Evolutionary conservation across 2,113 vertebrate species (phyloP).

Genomic region (Podocnemis expansa): DNA sequence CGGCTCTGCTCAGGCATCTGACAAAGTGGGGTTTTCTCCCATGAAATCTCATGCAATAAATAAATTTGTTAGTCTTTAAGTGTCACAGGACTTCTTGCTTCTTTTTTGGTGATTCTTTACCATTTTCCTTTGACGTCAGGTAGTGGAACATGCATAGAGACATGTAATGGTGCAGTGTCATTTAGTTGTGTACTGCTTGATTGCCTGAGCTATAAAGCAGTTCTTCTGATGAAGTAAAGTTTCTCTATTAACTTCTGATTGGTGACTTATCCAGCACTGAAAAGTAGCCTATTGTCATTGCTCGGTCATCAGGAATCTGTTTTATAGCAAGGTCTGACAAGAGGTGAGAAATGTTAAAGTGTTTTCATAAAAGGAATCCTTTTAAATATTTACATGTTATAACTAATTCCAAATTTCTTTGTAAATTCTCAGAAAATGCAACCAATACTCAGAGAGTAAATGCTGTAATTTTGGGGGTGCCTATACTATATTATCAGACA

Average conservation of each 20-base stretch:
- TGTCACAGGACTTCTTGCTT: too few species aligned
- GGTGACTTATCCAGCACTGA: not conserved
- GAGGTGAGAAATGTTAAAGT: not conserved
- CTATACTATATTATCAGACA: not conserved
- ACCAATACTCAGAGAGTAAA: not conserved
- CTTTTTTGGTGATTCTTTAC: not conserved
- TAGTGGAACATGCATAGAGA: not conserved
- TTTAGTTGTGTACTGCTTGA: not conserved
- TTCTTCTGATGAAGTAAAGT: not conserved
- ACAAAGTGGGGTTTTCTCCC: too few species aligned
- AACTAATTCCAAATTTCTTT: not conserved
- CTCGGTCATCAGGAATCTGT: not conserved
- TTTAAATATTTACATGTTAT: not conserved
- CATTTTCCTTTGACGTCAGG: not conserved
- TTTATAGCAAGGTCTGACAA: not conserved
- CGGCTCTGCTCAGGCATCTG: not conserved
- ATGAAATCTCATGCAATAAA: too few species aligned
- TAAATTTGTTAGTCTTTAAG: too few species aligned
- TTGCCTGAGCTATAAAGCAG: not conserved
- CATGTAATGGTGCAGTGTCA: not conserved
- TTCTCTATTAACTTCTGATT: not conserved
- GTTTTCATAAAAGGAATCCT: not conserved
- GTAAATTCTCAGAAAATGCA: conserved; percentile 7
- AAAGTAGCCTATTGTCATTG: not conserved
- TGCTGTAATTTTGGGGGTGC: not conserved